phyloP scores from a whole-genome alignment of 2,888 invertebrate genomes.

The Macrophya annulata region DNA sequence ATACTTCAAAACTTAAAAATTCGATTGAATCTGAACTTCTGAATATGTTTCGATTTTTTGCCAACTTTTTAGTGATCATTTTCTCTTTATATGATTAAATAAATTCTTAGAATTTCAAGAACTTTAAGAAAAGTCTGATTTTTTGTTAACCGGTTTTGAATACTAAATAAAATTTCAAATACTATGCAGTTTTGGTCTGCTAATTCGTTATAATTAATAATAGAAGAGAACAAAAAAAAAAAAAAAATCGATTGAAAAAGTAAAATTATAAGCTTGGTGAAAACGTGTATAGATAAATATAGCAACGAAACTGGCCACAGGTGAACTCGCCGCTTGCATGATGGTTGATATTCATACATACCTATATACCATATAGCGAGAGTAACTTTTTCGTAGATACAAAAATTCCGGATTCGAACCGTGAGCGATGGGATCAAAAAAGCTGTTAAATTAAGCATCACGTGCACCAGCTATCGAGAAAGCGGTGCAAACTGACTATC shows the following conservation, averaged over 20 bases:
- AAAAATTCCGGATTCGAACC: constrained; percentile 33
- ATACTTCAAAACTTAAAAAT: neutral
- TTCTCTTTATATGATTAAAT: neutral
- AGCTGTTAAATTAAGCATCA: constrained; percentile 45
- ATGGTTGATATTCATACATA: neutral
- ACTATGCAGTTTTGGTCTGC: neutral
- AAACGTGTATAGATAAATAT: neutral
- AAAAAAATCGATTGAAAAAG: neutral
- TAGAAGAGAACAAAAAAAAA: too few relatives aligned
- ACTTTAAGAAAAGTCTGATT: neutral
- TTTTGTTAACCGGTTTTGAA: too few relatives aligned
- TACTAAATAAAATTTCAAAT: neutral
- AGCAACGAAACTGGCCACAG: constrained; percentile 13
- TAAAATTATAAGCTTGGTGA: neutral
- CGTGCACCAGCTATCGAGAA: constrained; percentile 37
- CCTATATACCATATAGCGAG: neutral
- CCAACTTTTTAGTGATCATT: neutral
- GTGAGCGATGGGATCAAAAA: constrained; percentile 34
- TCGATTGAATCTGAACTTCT: neutral
- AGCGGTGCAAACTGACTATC: constrained; percentile 37
- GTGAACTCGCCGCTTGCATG: neutral
- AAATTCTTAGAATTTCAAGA: neutral
- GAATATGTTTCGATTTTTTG: neutral
- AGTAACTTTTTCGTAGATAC: constrained; percentile 36
- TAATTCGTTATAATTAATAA: neutral